Base-by-base conservation (phyloP, 1,140 invertebrate species). In the Scaptodrosophila lebanonensis region DNA sequence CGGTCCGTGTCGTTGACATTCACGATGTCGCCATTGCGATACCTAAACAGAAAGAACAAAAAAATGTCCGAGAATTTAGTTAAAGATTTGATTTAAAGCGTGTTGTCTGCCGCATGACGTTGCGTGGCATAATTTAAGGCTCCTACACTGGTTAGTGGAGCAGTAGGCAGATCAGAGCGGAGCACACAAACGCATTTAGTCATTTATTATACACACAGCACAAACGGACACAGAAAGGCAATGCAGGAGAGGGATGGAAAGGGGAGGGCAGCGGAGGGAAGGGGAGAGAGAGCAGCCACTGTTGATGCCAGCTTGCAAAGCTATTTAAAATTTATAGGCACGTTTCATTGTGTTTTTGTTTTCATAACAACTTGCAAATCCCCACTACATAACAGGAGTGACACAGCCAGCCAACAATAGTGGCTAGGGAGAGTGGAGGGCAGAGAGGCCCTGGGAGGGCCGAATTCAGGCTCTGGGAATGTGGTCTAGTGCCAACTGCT, bases 1-100 rank as follows among this genome's bases (percentile, higher is more conserved):
- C 92, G 92, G 7, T 90, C 89, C 1, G 88, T 88, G 44, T 90
- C 88, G 32, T 88, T 91, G n/a, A 92, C 86, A 49, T 90, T 90
- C 2, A 96, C 84, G 48, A 91, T 88, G 33, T 91, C 88, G 1
- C 90, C 91, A 84, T 95, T 91, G 66, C 91, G 91, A 58, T 92
- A 91, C 95, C 95, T 96, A 49, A 59, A 35, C 53, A 71, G 62
- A 58, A 5, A 27, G 47, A 38, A 38, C 17, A 22, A 29, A 30
- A 18, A 9, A 15, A 20, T 29, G 16, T 4, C 12, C 42, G 36
- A 50, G 56, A 42, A 62, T 36, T 43, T 56, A 27, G 15, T 43
- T 39, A 33, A 40, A 30, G 12, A 33, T 3, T 33, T 33, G 12
- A n/a, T 9, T 13, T 33, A 9, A 33, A 25, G 22, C 22, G 4